Base-by-base conservation (phyloP, 2,113 vertebrate genomes). In the Nothocercus nigrocapillus region DNA sequence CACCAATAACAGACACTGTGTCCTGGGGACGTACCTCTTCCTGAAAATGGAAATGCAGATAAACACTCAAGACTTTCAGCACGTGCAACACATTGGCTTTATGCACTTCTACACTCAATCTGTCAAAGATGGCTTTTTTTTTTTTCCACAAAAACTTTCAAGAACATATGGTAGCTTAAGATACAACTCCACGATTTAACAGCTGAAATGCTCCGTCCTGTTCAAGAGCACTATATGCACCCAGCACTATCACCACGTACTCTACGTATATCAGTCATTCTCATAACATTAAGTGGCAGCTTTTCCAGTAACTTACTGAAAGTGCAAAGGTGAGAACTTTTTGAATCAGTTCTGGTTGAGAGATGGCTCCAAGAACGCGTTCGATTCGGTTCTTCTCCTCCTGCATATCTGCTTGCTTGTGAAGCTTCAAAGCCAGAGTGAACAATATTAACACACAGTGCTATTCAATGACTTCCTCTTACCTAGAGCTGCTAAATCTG, bases 11-110 rank as follows among this genome's bases (percentile, higher is more conserved):
- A 1, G 99, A 99, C 38, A 99, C 99, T 0, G 99, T 99, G 97
- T 99, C 99, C 98, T 99, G 99, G 44, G 99, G 99, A 97, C 99
- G 99, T 85, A 99, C 99, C 70, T 99, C 99, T 97, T 99, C 99
- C 99, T 99, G 97, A 12, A 70, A 86, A 62, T 0, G 84, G 7
- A 88, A 67, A 88, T 0, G 8, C 0, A 77, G 34, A 19, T 5
- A 47, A 47, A 24, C 21, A 24, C 30, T 59, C 20, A 40, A 8
- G 11, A 0, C 30, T 21, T 5, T 14, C 49, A 27, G 3, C 15
- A 27, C 34, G 24, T 4, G 9, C 51, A 63, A 30, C 27, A 0
- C 0, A 0, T 12, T 44, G 44, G 4, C 2, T 20, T 32, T 5
- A 8, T 8, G 11, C 3, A 8, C 54, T 80, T 53, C 7, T 42